Conservation (phyloP, 2,888 invertebrate species). For the Tetropium fuscum region DNA sequence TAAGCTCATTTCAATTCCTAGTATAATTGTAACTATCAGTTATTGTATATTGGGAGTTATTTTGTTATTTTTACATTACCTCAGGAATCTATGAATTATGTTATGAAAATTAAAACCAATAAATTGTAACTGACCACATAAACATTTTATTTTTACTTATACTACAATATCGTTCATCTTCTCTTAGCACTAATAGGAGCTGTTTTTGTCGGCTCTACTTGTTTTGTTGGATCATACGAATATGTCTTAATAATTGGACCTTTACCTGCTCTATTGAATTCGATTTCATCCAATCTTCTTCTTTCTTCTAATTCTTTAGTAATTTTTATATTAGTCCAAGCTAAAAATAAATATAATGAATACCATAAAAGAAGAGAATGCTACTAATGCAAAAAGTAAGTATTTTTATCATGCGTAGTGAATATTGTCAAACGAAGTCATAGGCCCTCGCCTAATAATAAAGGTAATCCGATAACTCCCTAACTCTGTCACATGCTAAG, state of each 20-base stretch:
- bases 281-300: slow-evolving; percentile 79
- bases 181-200: slow-evolving; percentile 69
- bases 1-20: no score
- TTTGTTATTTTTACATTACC: no score
- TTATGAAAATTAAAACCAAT: neutral
- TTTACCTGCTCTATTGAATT: slow-evolving; percentile 86
- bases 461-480: no score
- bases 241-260: slow-evolving; percentile 91
- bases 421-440: no score
- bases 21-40: no score
- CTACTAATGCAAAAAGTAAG: no score
- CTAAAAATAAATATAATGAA: slow-evolving; percentile 66
- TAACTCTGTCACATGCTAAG: no score
- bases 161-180: slow-evolving; percentile 57
- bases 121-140: neutral
- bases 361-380: no score
- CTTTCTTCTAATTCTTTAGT: slow-evolving; percentile 82
- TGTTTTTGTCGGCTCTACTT: slow-evolving; percentile 55
- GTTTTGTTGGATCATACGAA: slow-evolving; percentile 84
- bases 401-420: no score
- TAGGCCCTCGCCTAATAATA: no score
- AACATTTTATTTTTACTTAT: slow-evolving; percentile 24
- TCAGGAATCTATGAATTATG: no score
- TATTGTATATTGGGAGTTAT: no score
- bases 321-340: slow-evolving; percentile 86